Percentiles rank a stretch among this genome's conserved stretches.
Conservation (phyloP, 1,140 invertebrate genomes). For the Cydia fagiglandana region DNA sequence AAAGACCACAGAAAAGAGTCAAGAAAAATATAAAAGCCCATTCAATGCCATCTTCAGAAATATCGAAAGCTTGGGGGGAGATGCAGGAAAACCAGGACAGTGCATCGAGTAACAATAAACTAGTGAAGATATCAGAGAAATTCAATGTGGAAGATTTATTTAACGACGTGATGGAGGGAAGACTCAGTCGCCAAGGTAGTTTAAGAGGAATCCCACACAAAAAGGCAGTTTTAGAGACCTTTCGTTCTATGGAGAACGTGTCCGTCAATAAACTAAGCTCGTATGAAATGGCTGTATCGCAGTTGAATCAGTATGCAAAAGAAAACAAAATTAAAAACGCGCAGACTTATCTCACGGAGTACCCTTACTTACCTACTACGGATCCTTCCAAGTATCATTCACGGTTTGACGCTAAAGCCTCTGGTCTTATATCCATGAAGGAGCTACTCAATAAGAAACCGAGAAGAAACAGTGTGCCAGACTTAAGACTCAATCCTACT, state of each 20-base stretch:
- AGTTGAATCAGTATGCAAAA: slow-evolving; percentile 64
- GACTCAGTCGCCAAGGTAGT: slow-evolving; percentile 70
- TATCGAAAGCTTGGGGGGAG: slow-evolving; percentile 65
- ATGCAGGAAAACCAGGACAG: slow-evolving; percentile 54
- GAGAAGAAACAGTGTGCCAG: slow-evolving; percentile 76
- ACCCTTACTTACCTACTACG: slow-evolving; percentile 76
- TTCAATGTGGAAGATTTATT: slow-evolving; percentile 78
- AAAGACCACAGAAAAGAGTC: slow-evolving; percentile 47
- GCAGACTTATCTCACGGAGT: slow-evolving; percentile 75
- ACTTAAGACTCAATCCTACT: slow-evolving; percentile 65
- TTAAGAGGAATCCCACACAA: slow-evolving; percentile 78
- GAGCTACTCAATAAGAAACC: slow-evolving; percentile 63
- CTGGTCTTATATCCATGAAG: slow-evolving; percentile 73
- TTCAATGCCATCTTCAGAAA: slow-evolving; percentile 70
- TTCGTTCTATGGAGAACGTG: slow-evolving; percentile 78
- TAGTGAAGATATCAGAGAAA: slow-evolving; percentile 78
- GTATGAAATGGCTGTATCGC: slow-evolving; percentile 71
- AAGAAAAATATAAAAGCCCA: slow-evolving; percentile 65
- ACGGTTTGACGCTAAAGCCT: slow-evolving; percentile 69
- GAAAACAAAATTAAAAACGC: slow-evolving; percentile 69
- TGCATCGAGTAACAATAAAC: slow-evolving; percentile 48
- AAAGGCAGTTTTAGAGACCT: slow-evolving; percentile 77
- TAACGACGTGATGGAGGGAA: slow-evolving; percentile 74
- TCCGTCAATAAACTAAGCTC: slow-evolving; percentile 64
- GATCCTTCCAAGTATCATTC: slow-evolving; percentile 75